Conservation (phyloP, 2,888 invertebrate genomes). For the Ophioninae sp. region DNA sequence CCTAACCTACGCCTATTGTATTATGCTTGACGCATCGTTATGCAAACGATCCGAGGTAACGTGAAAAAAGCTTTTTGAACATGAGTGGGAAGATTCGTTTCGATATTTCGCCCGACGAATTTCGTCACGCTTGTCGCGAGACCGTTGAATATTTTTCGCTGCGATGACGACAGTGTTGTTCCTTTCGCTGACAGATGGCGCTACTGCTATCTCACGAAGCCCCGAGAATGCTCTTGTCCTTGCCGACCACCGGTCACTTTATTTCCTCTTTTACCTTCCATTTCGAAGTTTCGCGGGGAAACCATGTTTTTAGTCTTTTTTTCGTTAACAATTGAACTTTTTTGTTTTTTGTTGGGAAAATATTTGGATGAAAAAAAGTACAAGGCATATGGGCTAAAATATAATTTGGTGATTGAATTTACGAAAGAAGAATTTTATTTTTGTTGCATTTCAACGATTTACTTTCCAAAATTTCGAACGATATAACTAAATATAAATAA, state of each 20-base stretch:
- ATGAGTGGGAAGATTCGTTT: background rate
- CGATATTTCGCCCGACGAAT: background rate
- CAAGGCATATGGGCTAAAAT: too few species aligned
- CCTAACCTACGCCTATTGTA: slow-evolving; percentile 37
- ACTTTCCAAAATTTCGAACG: too few species aligned
- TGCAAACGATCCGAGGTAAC: slow-evolving; percentile 16
- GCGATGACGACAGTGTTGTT: background rate
- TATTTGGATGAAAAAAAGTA: too few species aligned
- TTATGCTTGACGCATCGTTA: slow-evolving; percentile 26
- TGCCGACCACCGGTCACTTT: background rate
- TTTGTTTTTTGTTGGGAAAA: too few species aligned
- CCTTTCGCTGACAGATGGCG: slow-evolving; percentile 38
- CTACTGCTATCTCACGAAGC: background rate
- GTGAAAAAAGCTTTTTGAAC: background rate
- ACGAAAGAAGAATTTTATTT: too few species aligned
- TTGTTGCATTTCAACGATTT: too few species aligned
- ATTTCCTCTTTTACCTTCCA: background rate
- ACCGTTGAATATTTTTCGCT: background rate
- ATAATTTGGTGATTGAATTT: too few species aligned
- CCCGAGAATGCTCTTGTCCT: background rate
- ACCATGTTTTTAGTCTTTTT: too few species aligned
- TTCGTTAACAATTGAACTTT: too few species aligned
- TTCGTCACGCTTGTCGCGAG: background rate
- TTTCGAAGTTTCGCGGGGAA: background rate
- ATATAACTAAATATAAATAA: too few species aligned